Base-by-base conservation (phyloP, 2,888 invertebrate genomes). In the Drosophila greeni region DNA sequence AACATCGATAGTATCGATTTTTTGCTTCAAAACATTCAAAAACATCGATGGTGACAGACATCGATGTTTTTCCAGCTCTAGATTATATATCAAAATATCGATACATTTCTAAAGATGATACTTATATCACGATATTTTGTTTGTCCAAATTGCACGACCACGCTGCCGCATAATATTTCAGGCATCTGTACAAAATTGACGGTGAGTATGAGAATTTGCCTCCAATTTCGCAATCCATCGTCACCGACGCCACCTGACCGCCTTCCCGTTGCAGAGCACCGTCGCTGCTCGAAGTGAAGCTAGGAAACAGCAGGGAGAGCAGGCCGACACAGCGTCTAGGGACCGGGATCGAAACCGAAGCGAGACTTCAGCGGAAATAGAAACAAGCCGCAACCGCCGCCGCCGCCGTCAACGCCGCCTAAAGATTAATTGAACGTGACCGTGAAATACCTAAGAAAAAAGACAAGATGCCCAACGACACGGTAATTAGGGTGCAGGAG, bases 401-500 rank as follows among this genome's bases (percentile, higher is more conserved):
- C 40, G 51, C 51, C 39, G 51, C 36, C 12, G 39, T 14, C 36
- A 18, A 11, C 26, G 51, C 51, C 39, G 51, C 45, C 45, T 8
- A 31, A 47, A 48, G 11, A 5, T 48, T 14, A 20, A 31, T 20
- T 20, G 20, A 20, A 48, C 47, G 47, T 31, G 31, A 48, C 18
- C 20, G 47, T 48, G 33, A 48, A 33, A 14, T 3, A 23, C 14
- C 12, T 7, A 47, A 33, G 9, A 9, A 31, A 20, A 48, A 48
- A 29, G 45, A 45, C 45, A 47, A 18, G 29, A 88, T 88, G 88
- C 84, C 87, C 29, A 86, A 84, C 66, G 88, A 88, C 65, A 88
- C 87, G 24, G 76, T 87, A 49, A 73, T 73, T 31, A 88, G 87
- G 74, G 88, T 88, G 40, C 94, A 95, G 89, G 95, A 95, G 82